A percentile compares a stretch with the other conserved stretches of the same genome.
phyloP scores from a whole-genome alignment of 2,113 vertebrate species.

The Caranx ignobilis region DNA sequence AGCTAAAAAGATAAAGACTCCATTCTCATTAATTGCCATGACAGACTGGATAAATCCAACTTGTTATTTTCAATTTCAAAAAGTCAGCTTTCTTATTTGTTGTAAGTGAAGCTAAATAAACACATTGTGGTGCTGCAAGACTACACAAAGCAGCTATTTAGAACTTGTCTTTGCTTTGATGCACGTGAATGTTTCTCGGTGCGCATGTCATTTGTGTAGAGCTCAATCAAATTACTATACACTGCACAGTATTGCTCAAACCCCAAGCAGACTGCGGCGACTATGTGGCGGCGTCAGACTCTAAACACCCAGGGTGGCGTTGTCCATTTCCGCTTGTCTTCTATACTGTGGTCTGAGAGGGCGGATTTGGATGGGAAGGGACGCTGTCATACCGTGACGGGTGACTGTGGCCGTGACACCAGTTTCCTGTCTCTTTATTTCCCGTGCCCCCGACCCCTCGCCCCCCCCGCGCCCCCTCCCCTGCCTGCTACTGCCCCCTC shows the following conservation, averaged over 20 bases:
- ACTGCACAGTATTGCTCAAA: constrained; percentile 11
- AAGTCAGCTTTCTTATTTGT: constrained; percentile 4
- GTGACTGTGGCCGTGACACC: constrained; percentile 76
- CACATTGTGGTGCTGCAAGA: constrained; percentile 2
- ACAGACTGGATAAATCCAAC: background rate
- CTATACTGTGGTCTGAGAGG: constrained; percentile 61
- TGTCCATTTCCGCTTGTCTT: constrained; percentile 64
- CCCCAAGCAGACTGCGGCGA: constrained; percentile 55
- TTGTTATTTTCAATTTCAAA: background rate
- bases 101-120: constrained; percentile 26
- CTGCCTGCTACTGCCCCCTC: background rate
- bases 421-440: constrained; percentile 77
- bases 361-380: constrained; percentile 42
- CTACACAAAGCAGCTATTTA: constrained; percentile 35
- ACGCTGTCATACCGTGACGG: constrained; percentile 54
- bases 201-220: constrained; percentile 40
- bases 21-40: constrained; percentile 3
- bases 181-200: constrained; percentile 2
- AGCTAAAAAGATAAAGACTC: background rate
- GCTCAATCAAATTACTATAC: constrained; percentile 25
- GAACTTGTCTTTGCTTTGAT: constrained; percentile 50
- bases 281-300: constrained; percentile 57
- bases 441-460: constrained; percentile 26
- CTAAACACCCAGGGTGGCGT: constrained; percentile 69
- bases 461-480: constrained; percentile 6